phyloP scores from a whole-genome alignment of 2,888 invertebrate species.

The Prostheceraeus crozeri region DNA sequence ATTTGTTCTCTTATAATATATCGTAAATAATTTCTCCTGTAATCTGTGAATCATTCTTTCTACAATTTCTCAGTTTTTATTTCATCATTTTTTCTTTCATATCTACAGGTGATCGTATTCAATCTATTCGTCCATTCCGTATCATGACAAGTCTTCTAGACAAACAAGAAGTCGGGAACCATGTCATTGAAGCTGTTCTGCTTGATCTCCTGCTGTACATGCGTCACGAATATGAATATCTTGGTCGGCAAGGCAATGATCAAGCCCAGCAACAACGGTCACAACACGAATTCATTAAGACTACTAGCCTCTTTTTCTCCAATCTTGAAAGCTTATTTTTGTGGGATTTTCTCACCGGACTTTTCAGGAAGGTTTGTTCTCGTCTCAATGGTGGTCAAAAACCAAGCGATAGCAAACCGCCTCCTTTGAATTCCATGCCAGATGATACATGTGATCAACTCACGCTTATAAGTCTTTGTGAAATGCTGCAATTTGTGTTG shows the following conservation, averaged over 20 bases:
- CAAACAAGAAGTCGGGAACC: slow-evolving; percentile 74
- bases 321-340: slow-evolving; percentile 35
- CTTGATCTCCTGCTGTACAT: slow-evolving; percentile 56
- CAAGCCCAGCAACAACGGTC: neutral
- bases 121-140: slow-evolving; percentile 61
- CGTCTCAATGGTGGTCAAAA: neutral
- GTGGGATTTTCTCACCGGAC: slow-evolving; percentile 18
- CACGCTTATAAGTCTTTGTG: slow-evolving; percentile 27
- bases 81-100: too few species aligned
- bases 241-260: neutral
- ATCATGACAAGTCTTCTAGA: slow-evolving; percentile 75
- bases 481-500: slow-evolving; percentile 23
- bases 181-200: slow-evolving; percentile 69
- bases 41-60: too few species aligned
- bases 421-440: too few species aligned
- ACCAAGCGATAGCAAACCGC: too few species aligned
- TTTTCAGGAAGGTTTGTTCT: neutral
- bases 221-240: slow-evolving; percentile 10
- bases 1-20: too few species aligned
- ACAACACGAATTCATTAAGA: slow-evolving; percentile 34
- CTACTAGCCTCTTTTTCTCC: slow-evolving; percentile 29
- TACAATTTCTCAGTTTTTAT: too few species aligned
- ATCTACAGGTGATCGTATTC: slow-evolving; percentile 1
- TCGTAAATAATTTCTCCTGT: too few species aligned
- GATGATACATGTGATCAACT: neutral